Evolutionary conservation across 2,888 invertebrate genomes (phyloP).

Genomic region (Rhimphoctona megacephalus): DNA sequence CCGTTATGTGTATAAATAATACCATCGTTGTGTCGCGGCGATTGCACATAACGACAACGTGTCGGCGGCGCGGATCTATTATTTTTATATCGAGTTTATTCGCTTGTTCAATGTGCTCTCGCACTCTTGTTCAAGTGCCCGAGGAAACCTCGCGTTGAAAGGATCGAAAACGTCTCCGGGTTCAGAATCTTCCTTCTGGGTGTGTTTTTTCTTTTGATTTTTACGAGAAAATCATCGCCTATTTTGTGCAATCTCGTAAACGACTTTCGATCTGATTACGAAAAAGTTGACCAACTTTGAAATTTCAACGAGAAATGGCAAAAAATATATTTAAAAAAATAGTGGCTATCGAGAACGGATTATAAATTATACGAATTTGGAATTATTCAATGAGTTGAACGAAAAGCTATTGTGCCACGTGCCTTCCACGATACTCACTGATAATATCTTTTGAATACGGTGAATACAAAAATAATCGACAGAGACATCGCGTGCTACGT

Average conservation of each 20-base stretch:
- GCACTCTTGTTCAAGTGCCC: not conserved
- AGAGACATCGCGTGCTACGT: not conserved
- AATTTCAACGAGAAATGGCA: not conserved
- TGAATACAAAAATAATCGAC: not conserved
- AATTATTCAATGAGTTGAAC: too few relatives aligned
- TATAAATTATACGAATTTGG: too few relatives aligned
- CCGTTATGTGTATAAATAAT: not conserved
- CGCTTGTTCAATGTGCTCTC: not conserved
- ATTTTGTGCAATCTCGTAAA: not conserved
- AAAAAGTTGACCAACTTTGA: not conserved
- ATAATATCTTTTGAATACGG: too few relatives aligned
- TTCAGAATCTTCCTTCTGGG: not conserved
- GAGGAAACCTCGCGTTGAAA: constrained; percentile 28
- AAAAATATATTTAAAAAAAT: not conserved
- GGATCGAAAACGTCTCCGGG: constrained; percentile 6
- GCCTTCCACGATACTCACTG: too few relatives aligned
- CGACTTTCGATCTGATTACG: not conserved
- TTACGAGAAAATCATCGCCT: not conserved
- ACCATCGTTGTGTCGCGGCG: not conserved
- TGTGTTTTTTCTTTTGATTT: not conserved
- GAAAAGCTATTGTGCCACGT: too few relatives aligned
- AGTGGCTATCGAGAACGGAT: not conserved
- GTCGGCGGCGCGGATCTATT: constrained; percentile 24
- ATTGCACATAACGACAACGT: constrained; percentile 16
- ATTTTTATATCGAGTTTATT: not conserved